Conservation (phyloP, 2,113 vertebrate species). For the Microtus pennsylvanicus region DNA sequence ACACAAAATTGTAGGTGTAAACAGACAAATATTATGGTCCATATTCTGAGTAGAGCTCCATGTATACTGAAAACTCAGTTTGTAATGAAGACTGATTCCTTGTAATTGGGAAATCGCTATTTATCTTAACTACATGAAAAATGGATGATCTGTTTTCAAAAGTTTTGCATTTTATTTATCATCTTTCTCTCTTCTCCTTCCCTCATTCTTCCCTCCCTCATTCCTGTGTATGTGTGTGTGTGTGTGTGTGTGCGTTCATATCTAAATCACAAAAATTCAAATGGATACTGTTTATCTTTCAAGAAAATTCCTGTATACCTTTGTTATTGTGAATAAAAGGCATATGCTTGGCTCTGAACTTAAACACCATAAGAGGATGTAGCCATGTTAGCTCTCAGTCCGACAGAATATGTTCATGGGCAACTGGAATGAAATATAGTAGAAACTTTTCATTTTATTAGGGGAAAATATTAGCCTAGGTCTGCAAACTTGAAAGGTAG, state of each 20-base stretch:
- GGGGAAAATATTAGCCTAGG: not conserved
- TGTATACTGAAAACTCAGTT: conserved; percentile 1
- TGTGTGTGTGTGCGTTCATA: not conserved
- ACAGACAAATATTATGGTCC: not conserved
- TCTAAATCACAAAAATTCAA: conserved; percentile 43
- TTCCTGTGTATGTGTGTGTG: not conserved
- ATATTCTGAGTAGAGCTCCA: not conserved
- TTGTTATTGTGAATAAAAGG: not conserved
- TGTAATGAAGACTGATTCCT: conserved; percentile 21
- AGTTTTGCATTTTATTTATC: not conserved
- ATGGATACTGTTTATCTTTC: conserved; percentile 60
- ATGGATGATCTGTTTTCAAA: conserved; percentile 34
- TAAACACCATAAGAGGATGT: conserved; percentile 22
- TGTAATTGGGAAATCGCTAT: conserved; percentile 8
- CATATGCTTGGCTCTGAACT: conserved; percentile 39
- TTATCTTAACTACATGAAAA: conserved; percentile 8
- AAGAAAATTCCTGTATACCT: conserved; percentile 43
- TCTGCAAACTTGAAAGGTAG: conserved; percentile 23
- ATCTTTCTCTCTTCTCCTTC: not conserved
- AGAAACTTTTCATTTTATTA: not conserved
- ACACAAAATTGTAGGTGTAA: not conserved
- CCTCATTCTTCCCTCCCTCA: not conserved
- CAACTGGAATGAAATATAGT: conserved; percentile 17
- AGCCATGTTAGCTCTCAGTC: not conserved
- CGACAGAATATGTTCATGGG: not conserved